Percentiles rank a stretch among this genome's conserved stretches.
Evolutionary conservation across 2,888 invertebrate genomes (phyloP).

Genomic region (Heliconius erato): DNA sequence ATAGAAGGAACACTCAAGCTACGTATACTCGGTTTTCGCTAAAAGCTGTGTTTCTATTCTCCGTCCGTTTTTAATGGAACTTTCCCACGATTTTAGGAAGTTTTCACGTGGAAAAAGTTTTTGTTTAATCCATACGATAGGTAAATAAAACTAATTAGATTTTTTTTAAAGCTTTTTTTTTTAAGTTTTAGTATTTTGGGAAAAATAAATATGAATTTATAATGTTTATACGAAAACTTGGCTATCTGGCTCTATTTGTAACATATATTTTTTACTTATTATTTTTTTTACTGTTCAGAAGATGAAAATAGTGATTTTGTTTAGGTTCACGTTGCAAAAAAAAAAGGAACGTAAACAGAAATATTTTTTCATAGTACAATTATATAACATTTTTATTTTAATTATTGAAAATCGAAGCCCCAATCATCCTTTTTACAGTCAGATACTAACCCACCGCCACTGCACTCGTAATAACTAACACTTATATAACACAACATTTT

Average conservation of each 20-base stretch:
- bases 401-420: too few species aligned
- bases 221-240: not conserved
- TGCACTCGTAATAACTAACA: too few species aligned
- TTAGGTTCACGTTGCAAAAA: not conserved
- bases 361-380: too few species aligned
- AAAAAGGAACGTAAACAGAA: not conserved
- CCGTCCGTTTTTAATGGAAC: conserved; percentile 9
- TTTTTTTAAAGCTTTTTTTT: not conserved
- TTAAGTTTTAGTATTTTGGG: not conserved
- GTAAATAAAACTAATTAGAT: conserved; percentile 18
- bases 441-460: too few species aligned
- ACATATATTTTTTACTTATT: too few species aligned
- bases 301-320: not conserved
- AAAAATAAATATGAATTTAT: not conserved
- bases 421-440: not conserved
- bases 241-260: too few species aligned
- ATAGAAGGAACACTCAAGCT: conserved; percentile 12
- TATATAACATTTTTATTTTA: too few species aligned
- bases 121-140: not conserved
- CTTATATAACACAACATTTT: too few species aligned
- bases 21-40: not conserved
- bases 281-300: too few species aligned
- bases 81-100: conserved; percentile 3
- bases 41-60: conserved; percentile 8
- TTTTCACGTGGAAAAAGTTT: conserved; percentile 6